Evolutionary conservation across 2,888 invertebrate genomes (phyloP).

Genomic region (Gymnoscelis rufifasciata): DNA sequence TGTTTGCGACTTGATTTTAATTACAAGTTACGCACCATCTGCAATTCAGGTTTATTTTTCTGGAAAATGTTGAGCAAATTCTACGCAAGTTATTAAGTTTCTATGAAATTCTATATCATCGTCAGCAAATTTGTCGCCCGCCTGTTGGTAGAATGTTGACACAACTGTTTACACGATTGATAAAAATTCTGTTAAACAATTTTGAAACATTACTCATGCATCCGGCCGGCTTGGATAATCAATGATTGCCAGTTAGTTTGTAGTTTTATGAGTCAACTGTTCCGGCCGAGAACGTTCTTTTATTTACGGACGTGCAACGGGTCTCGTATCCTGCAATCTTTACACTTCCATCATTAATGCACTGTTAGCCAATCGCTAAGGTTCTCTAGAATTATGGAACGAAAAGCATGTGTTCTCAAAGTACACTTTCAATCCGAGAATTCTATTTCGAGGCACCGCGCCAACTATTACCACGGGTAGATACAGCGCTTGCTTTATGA

Average conservation of each 20-base stretch:
- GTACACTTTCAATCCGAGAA: conserved; percentile 18
- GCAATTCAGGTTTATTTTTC: conserved; percentile 22
- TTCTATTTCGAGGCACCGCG: conserved; percentile 11
- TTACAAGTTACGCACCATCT: conserved; percentile 31
- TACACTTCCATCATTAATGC: conserved; percentile 13
- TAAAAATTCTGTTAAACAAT: background rate
- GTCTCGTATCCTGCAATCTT: conserved; percentile 26
- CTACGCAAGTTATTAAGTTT: conserved; percentile 5
- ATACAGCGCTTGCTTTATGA: conserved; percentile 29
- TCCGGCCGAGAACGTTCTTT: conserved; percentile 39
- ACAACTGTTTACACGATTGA: background rate
- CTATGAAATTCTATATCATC: background rate
- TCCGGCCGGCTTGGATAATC: conserved; percentile 43
- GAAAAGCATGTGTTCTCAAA: conserved; percentile 13
- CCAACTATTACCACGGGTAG: conserved; percentile 20
- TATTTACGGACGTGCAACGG: conserved; percentile 28
- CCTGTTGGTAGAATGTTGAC: background rate
- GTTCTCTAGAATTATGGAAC: conserved; percentile 13
- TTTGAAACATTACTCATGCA: conserved; percentile 49
- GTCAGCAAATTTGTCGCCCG: background rate
- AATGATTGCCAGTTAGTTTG: conserved; percentile 48
- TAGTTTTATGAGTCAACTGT: conserved; percentile 47
- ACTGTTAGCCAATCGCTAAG: conserved; percentile 22
- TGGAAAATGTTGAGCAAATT: conserved; percentile 14
- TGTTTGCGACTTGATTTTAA: conserved; percentile 36